Conservation (phyloP, 2,797 vertebrate genomes). For the Acomys russatus region DNA sequence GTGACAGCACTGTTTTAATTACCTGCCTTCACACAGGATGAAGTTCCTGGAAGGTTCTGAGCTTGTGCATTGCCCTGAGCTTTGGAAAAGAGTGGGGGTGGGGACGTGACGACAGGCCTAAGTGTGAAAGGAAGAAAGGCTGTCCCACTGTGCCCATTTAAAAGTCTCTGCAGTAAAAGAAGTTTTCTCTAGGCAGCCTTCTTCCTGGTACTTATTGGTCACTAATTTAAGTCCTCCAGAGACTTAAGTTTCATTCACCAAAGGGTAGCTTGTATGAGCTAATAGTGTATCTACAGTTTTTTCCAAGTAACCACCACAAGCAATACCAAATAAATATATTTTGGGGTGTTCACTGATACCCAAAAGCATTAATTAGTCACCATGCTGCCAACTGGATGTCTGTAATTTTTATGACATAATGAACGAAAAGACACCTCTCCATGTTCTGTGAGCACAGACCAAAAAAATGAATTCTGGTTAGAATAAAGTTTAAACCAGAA, state of each 20-base stretch:
- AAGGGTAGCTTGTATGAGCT: not conserved
- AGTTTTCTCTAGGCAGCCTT: not conserved
- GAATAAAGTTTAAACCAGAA: slow-evolving; percentile 39
- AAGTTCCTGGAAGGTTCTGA: not conserved
- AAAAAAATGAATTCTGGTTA: slow-evolving; percentile 24
- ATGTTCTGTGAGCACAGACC: not conserved
- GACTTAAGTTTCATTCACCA: not conserved
- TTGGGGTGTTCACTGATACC: not conserved
- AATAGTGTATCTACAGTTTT: not conserved
- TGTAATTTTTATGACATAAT: not conserved
- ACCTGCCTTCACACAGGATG: not conserved
- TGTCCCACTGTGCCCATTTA: not conserved
- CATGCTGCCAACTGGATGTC: not conserved
- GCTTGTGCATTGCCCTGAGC: not conserved
- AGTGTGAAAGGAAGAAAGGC: not conserved
- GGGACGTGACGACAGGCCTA: not conserved
- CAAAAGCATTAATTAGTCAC: not conserved
- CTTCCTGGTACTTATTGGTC: not conserved
- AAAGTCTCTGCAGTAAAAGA: not conserved
- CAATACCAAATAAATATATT: not conserved
- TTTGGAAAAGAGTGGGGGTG: not conserved
- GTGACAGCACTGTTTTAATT: not conserved
- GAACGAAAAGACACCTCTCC: not conserved
- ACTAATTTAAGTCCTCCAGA: not conserved
- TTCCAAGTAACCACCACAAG: not conserved